Evolutionary conservation across 2,888 invertebrate species (phyloP), one percentile per base, ranked within the genome.

Genomic region (Phyllotreta cruciferae): DNA sequence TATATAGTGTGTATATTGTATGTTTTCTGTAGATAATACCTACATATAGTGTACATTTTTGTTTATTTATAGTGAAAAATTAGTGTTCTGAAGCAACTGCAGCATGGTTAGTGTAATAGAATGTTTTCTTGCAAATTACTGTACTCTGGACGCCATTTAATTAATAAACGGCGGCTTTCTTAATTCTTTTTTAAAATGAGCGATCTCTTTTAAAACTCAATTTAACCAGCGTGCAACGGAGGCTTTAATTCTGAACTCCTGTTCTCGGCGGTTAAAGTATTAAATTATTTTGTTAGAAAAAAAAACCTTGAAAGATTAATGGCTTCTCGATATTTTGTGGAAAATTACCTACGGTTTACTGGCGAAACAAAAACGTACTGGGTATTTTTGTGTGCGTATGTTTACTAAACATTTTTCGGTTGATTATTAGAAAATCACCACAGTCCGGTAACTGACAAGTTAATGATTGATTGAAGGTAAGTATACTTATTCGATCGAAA

Each of bases 1-100:
- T 64, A 64, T 53, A 61, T 64, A 64, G 45, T 60, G 64, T 64
- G 61, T 56, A 61, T 24, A 24, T 24, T 24, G 24, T 24, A 24
- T 24, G 24, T 24, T 41, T 61, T 47, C 53, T 64, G 61, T 61
- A 61, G 44, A 56, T 50, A 55, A 24, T 24, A 24, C 24, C 24
- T 24, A 24, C 49, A 11, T 44, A 45, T 53, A 10, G 38, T 41
- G 50, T 64, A 56, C 55, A 41, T 56, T 50, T 37, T 57, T 56
- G 42, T 49, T 55, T n/a, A n/a, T 47, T 13, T 38, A n/a, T 49
- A 49, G 44, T n/a, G 24, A 24, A 24, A 24, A 24, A 24, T 24
- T 24, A 24, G 24, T 24, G 24, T 24, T 24, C 4, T 24, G 24
- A 24, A 24, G 24, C 4, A 24, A 24, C 24, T 24, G 4, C 24